Conservation (phyloP, 2,797 vertebrate genomes). For the Clarias pachynema region DNA sequence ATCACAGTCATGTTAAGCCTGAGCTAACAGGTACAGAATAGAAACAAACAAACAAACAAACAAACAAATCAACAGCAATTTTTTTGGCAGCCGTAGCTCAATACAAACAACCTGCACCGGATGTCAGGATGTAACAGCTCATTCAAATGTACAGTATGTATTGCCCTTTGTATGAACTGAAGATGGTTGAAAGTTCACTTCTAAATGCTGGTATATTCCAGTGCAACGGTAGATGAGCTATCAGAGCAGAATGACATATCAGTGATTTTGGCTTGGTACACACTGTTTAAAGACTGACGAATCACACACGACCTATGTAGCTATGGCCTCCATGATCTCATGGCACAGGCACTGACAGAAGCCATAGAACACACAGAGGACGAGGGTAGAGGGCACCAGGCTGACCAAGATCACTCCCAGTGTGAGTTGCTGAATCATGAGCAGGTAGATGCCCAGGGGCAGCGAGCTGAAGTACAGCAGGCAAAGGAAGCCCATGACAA, state of each 20-base stretch:
- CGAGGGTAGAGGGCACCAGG: constrained; percentile 85
- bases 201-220: constrained; percentile 59
- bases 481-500: constrained; percentile 83
- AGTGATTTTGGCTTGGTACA: constrained; percentile 50
- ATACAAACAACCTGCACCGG: constrained; percentile 37
- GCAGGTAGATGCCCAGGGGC: constrained; percentile 88
- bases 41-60: constrained; percentile 8
- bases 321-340: constrained; percentile 74
- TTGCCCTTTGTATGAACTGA: constrained; percentile 46
- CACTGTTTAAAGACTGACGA: constrained; percentile 24
- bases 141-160: constrained; percentile 21
- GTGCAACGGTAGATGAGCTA: constrained; percentile 33
- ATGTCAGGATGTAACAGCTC: constrained; percentile 32
- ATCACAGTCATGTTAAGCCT: constrained; percentile 59
- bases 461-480: constrained; percentile 89
- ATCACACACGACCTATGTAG: constrained; percentile 52
- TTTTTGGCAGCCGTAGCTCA: constrained; percentile 51
- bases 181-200: constrained; percentile 40
- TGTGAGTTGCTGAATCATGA: constrained; percentile 84
- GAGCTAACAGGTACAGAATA: constrained; percentile 42
- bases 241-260: constrained; percentile 35
- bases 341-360: constrained; percentile 88
- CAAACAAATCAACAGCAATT: constrained; percentile 50
- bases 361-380: constrained; percentile 84
- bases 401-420: constrained; percentile 84